phyloP scores from a whole-genome alignment of 1,140 invertebrate genomes.

The Notospermus geniculatus region DNA sequence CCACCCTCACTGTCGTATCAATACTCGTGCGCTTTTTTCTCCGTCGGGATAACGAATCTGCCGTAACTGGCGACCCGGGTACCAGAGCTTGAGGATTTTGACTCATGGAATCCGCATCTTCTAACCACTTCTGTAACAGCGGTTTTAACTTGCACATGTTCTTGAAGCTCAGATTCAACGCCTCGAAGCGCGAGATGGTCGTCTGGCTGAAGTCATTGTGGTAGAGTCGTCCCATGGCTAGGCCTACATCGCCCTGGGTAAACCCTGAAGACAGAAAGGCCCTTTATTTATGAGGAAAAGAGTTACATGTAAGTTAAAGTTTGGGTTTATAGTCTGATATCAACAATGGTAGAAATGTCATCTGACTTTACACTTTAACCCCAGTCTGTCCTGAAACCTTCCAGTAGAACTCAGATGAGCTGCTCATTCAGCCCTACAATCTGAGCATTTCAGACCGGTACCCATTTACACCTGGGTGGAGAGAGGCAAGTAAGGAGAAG shows the following conservation, averaged over 20 bases:
- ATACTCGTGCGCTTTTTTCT: conserved; percentile 97
- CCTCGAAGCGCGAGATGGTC: conserved; percentile 97
- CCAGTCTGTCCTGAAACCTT: too few species aligned
- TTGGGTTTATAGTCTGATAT: too few species aligned
- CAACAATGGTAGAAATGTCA: too few species aligned
- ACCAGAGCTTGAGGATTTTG: conserved; percentile 37
- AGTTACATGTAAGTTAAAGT: too few species aligned
- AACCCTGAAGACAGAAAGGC: too few species aligned
- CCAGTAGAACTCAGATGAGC: too few species aligned
- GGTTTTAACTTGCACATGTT: conserved; percentile 99
- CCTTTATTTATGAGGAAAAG: too few species aligned
- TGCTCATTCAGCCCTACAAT: too few species aligned
- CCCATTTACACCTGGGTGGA: too few species aligned
- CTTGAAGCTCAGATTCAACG: conserved; percentile 96
- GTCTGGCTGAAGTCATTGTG: conserved; percentile 99
- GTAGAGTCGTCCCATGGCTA: conserved; percentile 97
- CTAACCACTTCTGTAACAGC: conserved; percentile 93
- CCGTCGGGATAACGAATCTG: conserved; percentile 60
- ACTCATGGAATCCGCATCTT: conserved; percentile 78
- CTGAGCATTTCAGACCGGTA: too few species aligned
- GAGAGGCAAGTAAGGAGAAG: too few species aligned
- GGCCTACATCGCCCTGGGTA: conserved; percentile 96
- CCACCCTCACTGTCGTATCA: conserved; percentile 87
- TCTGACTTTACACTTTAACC: too few species aligned
- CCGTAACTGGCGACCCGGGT: conserved; percentile 26